These are phyloP conservation scores for Callopanchax toddi DNA, from an alignment of 2,113 vertebrate genomes.

Conservation along the genomic window DNA sequence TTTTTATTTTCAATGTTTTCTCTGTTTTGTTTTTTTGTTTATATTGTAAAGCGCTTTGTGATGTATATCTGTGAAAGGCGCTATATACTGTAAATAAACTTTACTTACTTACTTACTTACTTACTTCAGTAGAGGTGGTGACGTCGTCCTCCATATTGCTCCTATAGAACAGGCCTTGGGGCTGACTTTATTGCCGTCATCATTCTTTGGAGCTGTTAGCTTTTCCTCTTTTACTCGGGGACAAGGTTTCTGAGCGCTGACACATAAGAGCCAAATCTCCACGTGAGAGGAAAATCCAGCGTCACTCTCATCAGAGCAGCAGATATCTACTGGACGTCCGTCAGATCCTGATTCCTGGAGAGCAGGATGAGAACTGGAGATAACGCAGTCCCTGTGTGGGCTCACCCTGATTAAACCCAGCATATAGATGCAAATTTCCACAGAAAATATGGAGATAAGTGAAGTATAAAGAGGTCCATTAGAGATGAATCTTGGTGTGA, in stretches of 20 bases:
- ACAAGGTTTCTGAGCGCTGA: not conserved
- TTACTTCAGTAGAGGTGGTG: not conserved
- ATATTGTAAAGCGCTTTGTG: no score
- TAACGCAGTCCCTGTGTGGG: not conserved
- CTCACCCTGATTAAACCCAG: constrained; percentile 42
- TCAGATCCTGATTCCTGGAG: constrained; percentile 31
- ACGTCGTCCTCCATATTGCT: not conserved
- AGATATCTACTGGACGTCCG: constrained; percentile 18
- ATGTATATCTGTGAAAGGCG: no score
- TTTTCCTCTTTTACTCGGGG: constrained; percentile 13
- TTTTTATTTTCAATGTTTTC: no score
- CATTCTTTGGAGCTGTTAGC: constrained; percentile 22
- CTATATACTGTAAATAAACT: no score
- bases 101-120: no score
- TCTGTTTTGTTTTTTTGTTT: no score
- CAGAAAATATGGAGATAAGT: constrained; percentile 40
- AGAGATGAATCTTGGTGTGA: constrained; percentile 38
- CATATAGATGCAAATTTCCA: constrained; percentile 51
- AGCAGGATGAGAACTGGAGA: constrained; percentile 23
- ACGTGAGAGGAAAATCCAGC: not conserved
- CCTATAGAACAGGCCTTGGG: constrained; percentile 10
- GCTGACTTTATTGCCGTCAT: constrained; percentile 1
- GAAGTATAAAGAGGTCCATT: constrained; percentile 53
- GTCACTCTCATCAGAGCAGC: constrained; percentile 9
- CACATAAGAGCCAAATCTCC: not conserved